phyloP scores from a whole-genome alignment of 2,888 invertebrate species.

The Schrankia costaestrigalis region DNA sequence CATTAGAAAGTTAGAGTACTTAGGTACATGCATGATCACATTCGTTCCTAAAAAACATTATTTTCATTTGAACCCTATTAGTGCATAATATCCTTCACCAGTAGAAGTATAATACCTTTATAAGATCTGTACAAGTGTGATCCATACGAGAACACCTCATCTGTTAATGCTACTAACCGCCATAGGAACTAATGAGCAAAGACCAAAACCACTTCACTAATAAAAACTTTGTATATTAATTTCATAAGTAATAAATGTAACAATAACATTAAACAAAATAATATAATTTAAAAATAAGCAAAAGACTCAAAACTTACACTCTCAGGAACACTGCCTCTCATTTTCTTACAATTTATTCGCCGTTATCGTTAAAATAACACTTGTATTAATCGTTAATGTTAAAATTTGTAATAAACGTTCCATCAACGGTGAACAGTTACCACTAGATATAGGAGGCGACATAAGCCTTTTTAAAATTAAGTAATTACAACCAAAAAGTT shows the following conservation, averaged over 20 bases:
- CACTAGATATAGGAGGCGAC: conserved; percentile 66
- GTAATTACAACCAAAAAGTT: conserved; percentile 80
- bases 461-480: conserved; percentile 64
- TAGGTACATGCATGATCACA: too few relatives aligned
- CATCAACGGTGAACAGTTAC: conserved; percentile 80
- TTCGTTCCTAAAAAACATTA: conserved; percentile 10
- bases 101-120: conserved; percentile 24
- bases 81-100: conserved; percentile 12
- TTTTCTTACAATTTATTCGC: conserved; percentile 54
- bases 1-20: too few relatives aligned
- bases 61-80: conserved; percentile 11
- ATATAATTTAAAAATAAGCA: too few relatives aligned
- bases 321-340: conserved; percentile 65
- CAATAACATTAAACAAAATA: conserved; percentile 8
- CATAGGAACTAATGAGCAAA: background rate
- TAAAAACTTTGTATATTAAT: too few relatives aligned
- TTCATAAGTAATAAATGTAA: too few relatives aligned
- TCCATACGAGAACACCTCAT: conserved; percentile 12
- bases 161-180: conserved; percentile 11
- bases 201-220: too few relatives aligned
- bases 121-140: conserved; percentile 10
- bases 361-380: conserved; percentile 58
- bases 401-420: conserved; percentile 72
- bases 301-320: conserved; percentile 53
- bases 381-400: conserved; percentile 69